Evolutionary conservation across 2,797 vertebrate genomes (phyloP).

Genomic region (Manis crassicaudata): DNA sequence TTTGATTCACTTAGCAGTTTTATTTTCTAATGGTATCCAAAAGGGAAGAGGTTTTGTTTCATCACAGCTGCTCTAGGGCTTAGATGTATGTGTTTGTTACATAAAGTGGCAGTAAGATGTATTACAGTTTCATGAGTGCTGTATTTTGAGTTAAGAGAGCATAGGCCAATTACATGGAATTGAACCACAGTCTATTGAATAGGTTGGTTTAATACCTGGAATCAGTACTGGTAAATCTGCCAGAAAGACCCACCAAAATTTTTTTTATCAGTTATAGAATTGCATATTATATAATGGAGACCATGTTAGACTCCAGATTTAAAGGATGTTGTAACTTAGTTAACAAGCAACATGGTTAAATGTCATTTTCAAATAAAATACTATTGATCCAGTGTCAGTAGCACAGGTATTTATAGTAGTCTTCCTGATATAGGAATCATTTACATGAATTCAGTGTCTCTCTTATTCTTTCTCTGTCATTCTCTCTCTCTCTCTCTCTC

Average conservation of each 20-base stretch:
- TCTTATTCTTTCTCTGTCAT: not conserved
- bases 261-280: conserved; percentile 10
- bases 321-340: not conserved
- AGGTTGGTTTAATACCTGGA: conserved; percentile 32
- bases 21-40: not conserved
- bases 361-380: conserved; percentile 24
- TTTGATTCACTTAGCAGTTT: not conserved
- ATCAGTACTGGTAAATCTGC: not conserved
- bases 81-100: not conserved
- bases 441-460: not conserved
- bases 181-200: not conserved
- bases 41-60: conserved; percentile 5
- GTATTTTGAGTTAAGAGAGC: not conserved
- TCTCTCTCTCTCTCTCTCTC: not conserved
- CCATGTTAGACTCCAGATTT: not conserved
- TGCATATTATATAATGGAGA: not conserved
- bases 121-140: not conserved
- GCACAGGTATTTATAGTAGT: not conserved
- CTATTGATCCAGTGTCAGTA: not conserved
- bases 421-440: not conserved
- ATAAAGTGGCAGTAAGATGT: not conserved
- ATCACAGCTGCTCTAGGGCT: not conserved
- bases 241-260: conserved; percentile 6
- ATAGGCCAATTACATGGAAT: not conserved
- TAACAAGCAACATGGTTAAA: not conserved